Evolutionary conservation across 2,113 vertebrate species (phyloP).

Genomic region (Corythaixoides concolor): DNA sequence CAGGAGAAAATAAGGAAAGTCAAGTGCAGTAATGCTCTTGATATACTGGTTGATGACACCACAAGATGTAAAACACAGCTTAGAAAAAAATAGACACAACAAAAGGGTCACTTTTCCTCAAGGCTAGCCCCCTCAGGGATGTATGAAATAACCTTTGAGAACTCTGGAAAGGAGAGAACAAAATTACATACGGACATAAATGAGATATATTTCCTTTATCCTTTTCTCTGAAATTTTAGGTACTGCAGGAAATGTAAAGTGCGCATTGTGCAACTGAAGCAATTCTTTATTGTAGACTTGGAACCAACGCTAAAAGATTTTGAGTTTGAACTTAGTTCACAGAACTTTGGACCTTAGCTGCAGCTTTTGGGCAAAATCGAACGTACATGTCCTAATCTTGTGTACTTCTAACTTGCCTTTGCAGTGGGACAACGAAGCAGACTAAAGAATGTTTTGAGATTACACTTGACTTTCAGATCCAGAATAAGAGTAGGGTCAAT

Average conservation of each 20-base stretch:
- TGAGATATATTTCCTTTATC: neutral
- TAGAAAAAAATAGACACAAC: neutral
- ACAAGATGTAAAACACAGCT: constrained; percentile 54
- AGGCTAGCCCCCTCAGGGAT: neutral
- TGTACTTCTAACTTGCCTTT: neutral
- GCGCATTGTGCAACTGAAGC: neutral
- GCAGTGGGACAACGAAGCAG: neutral
- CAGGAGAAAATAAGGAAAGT: constrained; percentile 68
- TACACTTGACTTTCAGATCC: neutral
- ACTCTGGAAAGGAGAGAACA: neutral
- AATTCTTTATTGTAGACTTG: neutral
- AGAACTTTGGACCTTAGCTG: neutral
- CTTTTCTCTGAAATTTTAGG: neutral
- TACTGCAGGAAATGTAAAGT: constrained; percentile 24
- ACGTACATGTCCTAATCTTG: neutral
- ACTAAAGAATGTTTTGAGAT: neutral
- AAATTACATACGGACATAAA: neutral
- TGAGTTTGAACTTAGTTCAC: neutral
- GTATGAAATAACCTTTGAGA: neutral
- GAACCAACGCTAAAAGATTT: neutral
- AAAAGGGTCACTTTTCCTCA: neutral
- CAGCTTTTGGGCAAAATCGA: neutral
- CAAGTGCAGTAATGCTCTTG: constrained; percentile 48
- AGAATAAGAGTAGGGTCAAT: neutral
- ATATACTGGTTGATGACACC: constrained; percentile 51